A percentile compares a stretch with the other conserved stretches of the same genome.
Evolutionary conservation across 2,888 invertebrate genomes (phyloP).

Genomic region (Unio pictorum): DNA sequence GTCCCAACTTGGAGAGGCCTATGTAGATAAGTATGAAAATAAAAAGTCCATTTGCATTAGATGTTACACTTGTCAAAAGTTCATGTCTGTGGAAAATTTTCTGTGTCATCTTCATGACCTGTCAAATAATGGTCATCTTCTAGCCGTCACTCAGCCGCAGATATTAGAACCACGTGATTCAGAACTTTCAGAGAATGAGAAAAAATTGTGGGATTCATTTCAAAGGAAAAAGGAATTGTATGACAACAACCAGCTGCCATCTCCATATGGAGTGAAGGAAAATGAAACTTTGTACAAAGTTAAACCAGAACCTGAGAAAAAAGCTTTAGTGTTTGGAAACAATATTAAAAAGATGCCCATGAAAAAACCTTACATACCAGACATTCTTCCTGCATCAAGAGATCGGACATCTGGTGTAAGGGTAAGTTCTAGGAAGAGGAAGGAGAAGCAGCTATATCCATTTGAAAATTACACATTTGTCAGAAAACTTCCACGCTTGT

Average conservation of each 20-base stretch:
- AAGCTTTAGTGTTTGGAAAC: neutral
- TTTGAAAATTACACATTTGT: constrained; percentile 65
- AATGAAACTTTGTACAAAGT: constrained; percentile 16
- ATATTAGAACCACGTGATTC: constrained; percentile 50
- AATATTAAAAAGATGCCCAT: constrained; percentile 2
- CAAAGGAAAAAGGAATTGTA: constrained; percentile 50
- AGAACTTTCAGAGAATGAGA: constrained; percentile 46
- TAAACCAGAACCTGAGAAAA: constrained; percentile 15
- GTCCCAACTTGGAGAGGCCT: constrained; percentile 53
- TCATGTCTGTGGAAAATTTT: constrained; percentile 61
- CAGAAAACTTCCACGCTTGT: constrained; percentile 30
- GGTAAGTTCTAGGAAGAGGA: constrained; percentile 62
- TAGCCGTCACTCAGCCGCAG: constrained; percentile 47
- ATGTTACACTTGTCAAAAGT: constrained; percentile 63
- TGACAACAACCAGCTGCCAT: constrained; percentile 32
- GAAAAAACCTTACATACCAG: constrained; percentile 7
- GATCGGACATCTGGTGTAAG: constrained; percentile 33
- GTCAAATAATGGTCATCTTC: constrained; percentile 49
- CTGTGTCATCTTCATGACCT: constrained; percentile 61
- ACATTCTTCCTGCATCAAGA: neutral
- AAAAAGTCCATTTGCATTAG: constrained; percentile 60
- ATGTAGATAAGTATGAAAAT: constrained; percentile 55
- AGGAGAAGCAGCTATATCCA: constrained; percentile 65
- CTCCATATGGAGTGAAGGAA: constrained; percentile 17
- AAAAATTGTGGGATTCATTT: constrained; percentile 56